Conservation (phyloP, 1,140 invertebrate genomes). For the silkworm (Bombyx mori) region DNA sequence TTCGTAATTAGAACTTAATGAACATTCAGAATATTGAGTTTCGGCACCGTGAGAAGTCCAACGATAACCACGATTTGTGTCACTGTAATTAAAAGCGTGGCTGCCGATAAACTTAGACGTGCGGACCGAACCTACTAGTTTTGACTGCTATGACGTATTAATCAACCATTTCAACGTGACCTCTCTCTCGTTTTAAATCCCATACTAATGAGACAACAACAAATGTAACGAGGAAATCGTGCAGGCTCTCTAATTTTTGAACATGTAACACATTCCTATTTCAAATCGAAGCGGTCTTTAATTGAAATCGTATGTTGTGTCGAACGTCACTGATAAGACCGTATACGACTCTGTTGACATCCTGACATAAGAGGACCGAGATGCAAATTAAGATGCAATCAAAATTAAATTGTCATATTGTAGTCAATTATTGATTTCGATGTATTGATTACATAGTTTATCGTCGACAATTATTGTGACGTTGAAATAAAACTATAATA, state of each 20-base stretch:
- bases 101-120: slow-evolving; percentile 59
- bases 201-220: slow-evolving; percentile 10
- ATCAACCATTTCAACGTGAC: slow-evolving; percentile 35
- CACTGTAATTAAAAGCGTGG: slow-evolving; percentile 68
- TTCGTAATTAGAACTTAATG: slow-evolving; percentile 70
- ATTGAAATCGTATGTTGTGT: slow-evolving; percentile 67
- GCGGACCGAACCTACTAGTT: slow-evolving; percentile 53
- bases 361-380: slow-evolving; percentile 33
- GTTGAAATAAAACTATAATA: too few relatives aligned
- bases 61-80: slow-evolving; percentile 68
- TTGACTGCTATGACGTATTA: slow-evolving; percentile 52
- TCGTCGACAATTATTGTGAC: slow-evolving; percentile 6
- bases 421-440: slow-evolving; percentile 1
- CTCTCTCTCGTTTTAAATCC: slow-evolving; percentile 15
- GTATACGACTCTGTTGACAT: slow-evolving; percentile 37
- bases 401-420: slow-evolving; percentile 10
- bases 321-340: slow-evolving; percentile 48
- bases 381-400: slow-evolving; percentile 33
- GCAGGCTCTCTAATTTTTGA: slow-evolving; percentile 32
- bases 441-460: slow-evolving; percentile 6
- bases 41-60: slow-evolving; percentile 63
- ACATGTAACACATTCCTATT: slow-evolving; percentile 46
- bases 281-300: slow-evolving; percentile 57
- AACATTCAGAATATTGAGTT: slow-evolving; percentile 64
- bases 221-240: slow-evolving; percentile 17